Percentiles rank a stretch among this genome's conserved stretches.
Conservation (phyloP, 1,140 invertebrate genomes). For the Neoseiulus cucumeris region DNA sequence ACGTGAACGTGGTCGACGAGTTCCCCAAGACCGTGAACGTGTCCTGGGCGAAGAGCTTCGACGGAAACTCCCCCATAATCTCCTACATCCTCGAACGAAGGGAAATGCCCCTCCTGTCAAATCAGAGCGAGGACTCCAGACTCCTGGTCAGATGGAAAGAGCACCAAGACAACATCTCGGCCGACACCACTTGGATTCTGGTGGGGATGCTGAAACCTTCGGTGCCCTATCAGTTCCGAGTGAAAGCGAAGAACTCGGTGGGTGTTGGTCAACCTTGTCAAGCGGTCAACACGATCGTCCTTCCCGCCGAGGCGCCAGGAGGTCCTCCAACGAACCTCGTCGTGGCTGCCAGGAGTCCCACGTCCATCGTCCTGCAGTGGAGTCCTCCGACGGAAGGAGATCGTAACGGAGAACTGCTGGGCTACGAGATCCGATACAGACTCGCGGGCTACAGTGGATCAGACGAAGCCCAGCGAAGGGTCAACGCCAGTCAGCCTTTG, state of each 20-base stretch:
- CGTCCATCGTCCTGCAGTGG: conserved; percentile 93
- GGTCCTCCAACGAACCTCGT: conserved; percentile 71
- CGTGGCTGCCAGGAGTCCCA: conserved; percentile 69
- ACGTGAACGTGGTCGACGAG: conserved; percentile 38
- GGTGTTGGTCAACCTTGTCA: conserved; percentile 76
- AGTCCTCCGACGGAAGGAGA: conserved; percentile 18
- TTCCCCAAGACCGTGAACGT: conserved; percentile 48
- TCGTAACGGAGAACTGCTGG: conserved; percentile 78
- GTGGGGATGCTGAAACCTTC: conserved; percentile 74
- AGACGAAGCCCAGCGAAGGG: conserved; percentile 50
- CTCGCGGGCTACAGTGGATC: conserved; percentile 61
- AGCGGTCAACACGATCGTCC: conserved; percentile 58
- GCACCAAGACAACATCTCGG: conserved; percentile 62
- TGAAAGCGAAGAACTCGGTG: conserved; percentile 78
- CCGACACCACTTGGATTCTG: conserved; percentile 51
- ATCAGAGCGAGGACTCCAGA: conserved; percentile 14
- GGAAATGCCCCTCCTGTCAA: conserved; percentile 22
- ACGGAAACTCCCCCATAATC: conserved; percentile 83
- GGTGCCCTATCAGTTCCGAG: conserved; percentile 79
- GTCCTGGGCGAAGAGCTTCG: conserved; percentile 80
- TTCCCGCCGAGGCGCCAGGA: conserved; percentile 46
- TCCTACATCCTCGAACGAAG: conserved; percentile 81
- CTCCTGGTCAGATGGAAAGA: conserved; percentile 47
- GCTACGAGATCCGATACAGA: conserved; percentile 75
- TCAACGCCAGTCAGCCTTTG: conserved; percentile 74